A percentile compares a stretch with the other conserved stretches of the same genome.
Conservation (phyloP, 2,888 invertebrate genomes). For the Drosophila birchii region DNA sequence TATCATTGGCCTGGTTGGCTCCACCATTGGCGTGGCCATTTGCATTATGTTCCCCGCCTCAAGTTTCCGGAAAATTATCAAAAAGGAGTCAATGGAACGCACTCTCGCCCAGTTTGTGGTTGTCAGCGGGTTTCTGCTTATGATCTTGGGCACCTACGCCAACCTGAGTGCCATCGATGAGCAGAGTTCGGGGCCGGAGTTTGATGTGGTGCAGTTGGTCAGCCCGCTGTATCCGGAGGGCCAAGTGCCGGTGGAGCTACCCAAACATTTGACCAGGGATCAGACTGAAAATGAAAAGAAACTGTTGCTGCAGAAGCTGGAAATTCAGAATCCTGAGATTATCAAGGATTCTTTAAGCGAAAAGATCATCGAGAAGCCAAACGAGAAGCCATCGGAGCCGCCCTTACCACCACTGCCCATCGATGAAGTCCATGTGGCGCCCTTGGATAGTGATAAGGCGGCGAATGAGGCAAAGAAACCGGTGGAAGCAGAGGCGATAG, state of each 20-base stretch:
- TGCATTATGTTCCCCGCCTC: conserved; percentile 97
- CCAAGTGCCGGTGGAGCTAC: conserved; percentile 42
- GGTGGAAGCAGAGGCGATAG: neutral
- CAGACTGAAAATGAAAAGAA: conserved; percentile 16
- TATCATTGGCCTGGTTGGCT: conserved; percentile 96
- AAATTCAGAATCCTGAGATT: conserved; percentile 22
- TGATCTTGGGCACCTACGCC: conserved; percentile 96
- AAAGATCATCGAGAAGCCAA: conserved; percentile 8
- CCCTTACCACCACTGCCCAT: conserved; percentile 78
- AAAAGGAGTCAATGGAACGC: conserved; percentile 93
- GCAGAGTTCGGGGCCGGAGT: conserved; percentile 84
- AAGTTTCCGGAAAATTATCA: conserved; percentile 93
- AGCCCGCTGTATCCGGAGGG: conserved; percentile 59
- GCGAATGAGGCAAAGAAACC: conserved; percentile 1
- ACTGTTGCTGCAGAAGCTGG: conserved; percentile 34
- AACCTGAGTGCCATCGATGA: conserved; percentile 91
- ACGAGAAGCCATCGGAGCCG: conserved; percentile 21
- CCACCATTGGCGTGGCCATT: conserved; percentile 97
- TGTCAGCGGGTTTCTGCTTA: conserved; percentile 92
- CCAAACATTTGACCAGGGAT: conserved; percentile 47
- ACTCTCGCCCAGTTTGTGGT: conserved; percentile 92
- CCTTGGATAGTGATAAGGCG: conserved; percentile 5
- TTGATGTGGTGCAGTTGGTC: conserved; percentile 58
- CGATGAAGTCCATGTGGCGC: conserved; percentile 68
- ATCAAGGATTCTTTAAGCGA: neutral